Conservation (phyloP, 2,888 invertebrate genomes). For the Cheilosia pagana region DNA sequence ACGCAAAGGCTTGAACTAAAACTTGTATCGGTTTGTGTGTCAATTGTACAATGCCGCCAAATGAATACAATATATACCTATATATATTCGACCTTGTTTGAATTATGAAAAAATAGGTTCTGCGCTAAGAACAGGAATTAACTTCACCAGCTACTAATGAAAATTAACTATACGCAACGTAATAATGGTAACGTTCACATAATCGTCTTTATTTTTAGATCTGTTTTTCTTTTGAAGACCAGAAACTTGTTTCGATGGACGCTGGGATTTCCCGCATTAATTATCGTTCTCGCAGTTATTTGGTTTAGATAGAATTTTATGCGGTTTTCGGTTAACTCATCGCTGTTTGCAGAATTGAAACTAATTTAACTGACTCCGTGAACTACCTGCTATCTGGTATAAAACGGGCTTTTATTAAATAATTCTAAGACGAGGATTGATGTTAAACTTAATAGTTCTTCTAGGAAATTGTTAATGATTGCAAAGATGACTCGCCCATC, state of each 20-base stretch:
- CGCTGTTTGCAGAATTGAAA: neutral
- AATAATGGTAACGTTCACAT: neutral
- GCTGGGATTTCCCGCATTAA: slow-evolving; percentile 6
- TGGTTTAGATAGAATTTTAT: neutral
- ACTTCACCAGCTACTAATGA: slow-evolving; percentile 2
- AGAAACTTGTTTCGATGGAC: slow-evolving; percentile 2
- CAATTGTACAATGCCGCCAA: slow-evolving; percentile 32
- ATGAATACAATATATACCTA: neutral
- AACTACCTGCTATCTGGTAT: too few relatives aligned
- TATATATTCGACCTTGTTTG: slow-evolving; percentile 16
- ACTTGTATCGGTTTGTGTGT: slow-evolving; percentile 42
- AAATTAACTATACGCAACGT: neutral
- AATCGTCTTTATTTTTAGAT: slow-evolving; percentile 6
- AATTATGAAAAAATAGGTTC: neutral
- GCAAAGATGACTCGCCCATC: too few relatives aligned
- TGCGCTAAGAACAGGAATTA: neutral
- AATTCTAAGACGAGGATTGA: too few relatives aligned
- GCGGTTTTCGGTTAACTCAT: neutral
- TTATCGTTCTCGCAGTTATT: neutral
- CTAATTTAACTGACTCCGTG: too few relatives aligned
- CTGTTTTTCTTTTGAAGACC: neutral
- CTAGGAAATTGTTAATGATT: too few relatives aligned
- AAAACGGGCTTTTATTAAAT: too few relatives aligned
- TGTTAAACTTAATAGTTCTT: too few relatives aligned
- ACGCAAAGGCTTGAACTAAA: slow-evolving; percentile 33